phyloP scores from a whole-genome alignment of 2,113 vertebrate genomes.

The Tyto alba region DNA sequence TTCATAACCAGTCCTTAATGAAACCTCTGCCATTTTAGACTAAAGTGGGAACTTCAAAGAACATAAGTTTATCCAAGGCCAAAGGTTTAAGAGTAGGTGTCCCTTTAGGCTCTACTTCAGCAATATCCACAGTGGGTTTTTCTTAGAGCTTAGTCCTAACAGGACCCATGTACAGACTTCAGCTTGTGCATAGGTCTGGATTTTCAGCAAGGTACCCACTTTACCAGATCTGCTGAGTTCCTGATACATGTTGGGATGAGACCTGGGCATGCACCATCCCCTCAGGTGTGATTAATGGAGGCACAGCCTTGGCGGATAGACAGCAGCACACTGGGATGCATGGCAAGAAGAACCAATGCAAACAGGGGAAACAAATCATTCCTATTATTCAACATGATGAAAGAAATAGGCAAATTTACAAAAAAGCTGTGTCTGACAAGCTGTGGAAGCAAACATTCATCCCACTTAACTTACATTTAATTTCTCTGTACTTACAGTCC shows the following conservation, averaged over 20 bases:
- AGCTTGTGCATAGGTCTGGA: not conserved
- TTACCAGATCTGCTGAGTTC: not conserved
- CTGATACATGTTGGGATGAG: not conserved
- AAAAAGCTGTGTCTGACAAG: not conserved
- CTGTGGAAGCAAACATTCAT: not conserved
- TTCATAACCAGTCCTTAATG: not conserved
- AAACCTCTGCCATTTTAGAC: not conserved
- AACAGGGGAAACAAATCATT: not conserved
- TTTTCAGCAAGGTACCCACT: not conserved
- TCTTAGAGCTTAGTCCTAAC: not conserved
- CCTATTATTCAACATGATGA: not conserved
- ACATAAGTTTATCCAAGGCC: not conserved
- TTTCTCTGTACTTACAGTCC: not conserved
- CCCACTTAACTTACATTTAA: not conserved
- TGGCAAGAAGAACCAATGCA: accelerated
- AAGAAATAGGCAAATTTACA: not conserved
- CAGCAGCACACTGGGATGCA: not conserved
- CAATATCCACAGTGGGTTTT: not conserved
- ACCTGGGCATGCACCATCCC: not conserved
- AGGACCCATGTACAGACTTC: not conserved
- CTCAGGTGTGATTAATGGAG: not conserved
- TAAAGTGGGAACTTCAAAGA: not conserved
- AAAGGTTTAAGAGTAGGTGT: not conserved
- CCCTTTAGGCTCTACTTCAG: not conserved
- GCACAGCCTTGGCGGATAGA: not conserved